Base-by-base conservation (phyloP, 2,888 invertebrate genomes). In the Strigamia maritima region DNA sequence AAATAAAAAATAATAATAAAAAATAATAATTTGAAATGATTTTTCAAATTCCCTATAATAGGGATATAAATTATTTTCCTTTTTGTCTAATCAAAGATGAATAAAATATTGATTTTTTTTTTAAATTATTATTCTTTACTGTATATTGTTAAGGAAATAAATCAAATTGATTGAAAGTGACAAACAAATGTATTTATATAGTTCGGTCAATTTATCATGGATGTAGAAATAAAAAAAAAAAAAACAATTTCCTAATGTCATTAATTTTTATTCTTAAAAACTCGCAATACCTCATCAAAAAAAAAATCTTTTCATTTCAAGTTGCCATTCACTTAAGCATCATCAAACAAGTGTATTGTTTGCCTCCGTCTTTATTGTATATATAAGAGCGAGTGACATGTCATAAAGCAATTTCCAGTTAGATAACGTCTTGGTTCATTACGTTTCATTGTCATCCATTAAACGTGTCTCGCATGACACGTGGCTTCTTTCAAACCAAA, bases 391-490 rank as follows among this genome's bases (percentile, higher is more conserved):
- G 14, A 40, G 40, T 40, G 40, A 75, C 75, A 26, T 24, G 26
- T 26, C 75, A 28, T 75, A 75, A 75, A 75, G 75, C 75, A 75
- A 75, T 75, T 75, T 75, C 75, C 24, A 75, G 26, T 22, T 14
- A 75, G 75, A 75, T 75, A 75, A 75, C 26, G 75, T 75, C 75
- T 19, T 75, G 26, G 24, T 75, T 75, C 75, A 75, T 75, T 75
- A 75, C 24, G 75, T 26, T 19, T 24, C 26, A 75, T 75, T 75
- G 75, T 75, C 24, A 22, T 19, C 75, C 75, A 40, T 40, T 40
- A 40, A 40, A 40, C 40, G 40, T 40, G 40, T 40, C 40, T 40
- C 40, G 40, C 40, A 40, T 40, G 40, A 40, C 40, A 40, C 40
- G 40, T 40, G 40, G 40, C 40, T 40, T 40, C 40, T 40, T 40